Evolutionary conservation across 2,888 invertebrate genomes (phyloP), one percentile per base, ranked within the genome.

Genomic region (Pandemis cinnamomeana): DNA sequence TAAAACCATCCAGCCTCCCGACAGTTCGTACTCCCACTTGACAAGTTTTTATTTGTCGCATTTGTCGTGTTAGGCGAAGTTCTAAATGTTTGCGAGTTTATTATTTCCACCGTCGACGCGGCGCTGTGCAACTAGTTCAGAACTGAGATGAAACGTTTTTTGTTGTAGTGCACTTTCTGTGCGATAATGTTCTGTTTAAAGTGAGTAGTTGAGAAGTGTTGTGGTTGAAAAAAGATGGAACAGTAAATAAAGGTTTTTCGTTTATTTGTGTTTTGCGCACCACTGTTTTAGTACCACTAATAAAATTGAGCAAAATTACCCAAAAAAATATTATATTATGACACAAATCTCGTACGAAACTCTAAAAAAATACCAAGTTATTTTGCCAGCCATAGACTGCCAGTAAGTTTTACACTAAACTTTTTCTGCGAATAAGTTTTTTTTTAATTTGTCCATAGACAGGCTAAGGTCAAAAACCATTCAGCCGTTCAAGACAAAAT

Each of bases 1-100:
- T 5, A n/a, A 6, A 53, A 53, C 5, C 3, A 13, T 48, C 48
- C 48, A 48, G 10, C 20, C 8, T 55, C 2, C 8, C 8, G 5
- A 20, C 11, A 55, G n/a, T 7, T 4, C 10, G 2, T 11, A 11
- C 58, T 58, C 58, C 11, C 11, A 58, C 58, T 58, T 58, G 58
- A 11, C 46, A 20, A 3, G 79, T 81, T 81, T 81, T 78, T 80
- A 81, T 82, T 80, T 77, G 77, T 78, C 71, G 75, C 75, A 77
- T 76, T 78, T 77, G 79, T 78, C 76, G 77, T 77, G 76, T 75
- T 20, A 58, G 78, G 73, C 67, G 79, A 77, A 72, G 75, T 79
- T 78, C 79, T 77, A 78, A 81, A 76, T 74, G 68, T 73, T n/a
- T 76, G 71, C 62, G 67, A 68, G 72, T 76, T 76, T 80, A 78